Evolutionary conservation across 2,113 vertebrate genomes (phyloP), one percentile per base, ranked within the genome.

Genomic region (Orthochromis malagaraziensis): DNA sequence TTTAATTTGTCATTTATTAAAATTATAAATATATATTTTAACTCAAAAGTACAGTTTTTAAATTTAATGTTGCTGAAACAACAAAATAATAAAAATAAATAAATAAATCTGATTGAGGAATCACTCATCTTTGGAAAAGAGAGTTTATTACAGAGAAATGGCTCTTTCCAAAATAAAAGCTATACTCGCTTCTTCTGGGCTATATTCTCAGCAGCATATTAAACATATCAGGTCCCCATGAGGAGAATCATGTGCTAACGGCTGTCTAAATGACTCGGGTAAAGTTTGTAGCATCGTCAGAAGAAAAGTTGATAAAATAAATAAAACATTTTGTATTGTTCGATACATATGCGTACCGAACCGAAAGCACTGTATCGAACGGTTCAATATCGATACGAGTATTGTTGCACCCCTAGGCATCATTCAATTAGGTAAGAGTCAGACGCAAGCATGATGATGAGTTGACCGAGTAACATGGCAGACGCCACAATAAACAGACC

Each of bases 101-200:
- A 2, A 21, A 53, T 1, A 3, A 5, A 21, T 53, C 51, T 53
- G 51, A 11, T 53, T 0, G 9, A 53, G 51, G 4, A 21, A 53
- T 53, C 51, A 0, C 51, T 21, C 5, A 21, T 53, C 5, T 2
- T n/a, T 53, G 51, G 9, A 53, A 53, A 53, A 53, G 51, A 51
- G 49, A 4, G 51, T 53, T 53, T n/a, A 53, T 53, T 53, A n/a
- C 19, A 53, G 51, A 53, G 51, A 53, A 53, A 53, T 4, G 19
- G 0, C 49, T 53, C 49, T 53, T 53, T 53, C 19, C 49, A n/a
- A 53, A 53, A n/a, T 5, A 53, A 53, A 53, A 53, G 19, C 49
- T 53, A 6, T n/a, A n/a, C 5, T n/a, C 0, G 2, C 19, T 53
- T 53, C 49, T n/a, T 53, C 49, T 53, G 3, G 49, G 49, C 0